Evolutionary conservation across 2,797 vertebrate species (phyloP), one percentile per base, ranked within the genome.

Genomic region (Megaceryle alcyon): DNA sequence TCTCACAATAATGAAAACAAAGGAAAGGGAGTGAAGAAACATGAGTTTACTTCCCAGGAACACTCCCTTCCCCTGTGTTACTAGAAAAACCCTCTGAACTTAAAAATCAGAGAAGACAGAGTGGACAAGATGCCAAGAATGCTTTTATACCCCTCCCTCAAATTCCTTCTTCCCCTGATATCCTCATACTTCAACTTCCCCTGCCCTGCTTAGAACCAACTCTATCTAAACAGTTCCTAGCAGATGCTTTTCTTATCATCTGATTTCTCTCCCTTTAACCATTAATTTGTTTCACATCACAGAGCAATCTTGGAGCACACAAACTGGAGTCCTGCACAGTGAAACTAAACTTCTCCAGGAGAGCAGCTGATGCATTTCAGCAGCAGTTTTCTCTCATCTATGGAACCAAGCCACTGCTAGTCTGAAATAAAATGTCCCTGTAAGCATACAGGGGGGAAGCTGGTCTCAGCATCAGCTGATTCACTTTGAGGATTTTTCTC

Each of bases 51-150:
- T 57, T 44, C 3, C 18, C 41, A 82, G 33, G 19, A 91, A 79
- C 28, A 20, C 7, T 56, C 18, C 7, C 22, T 81, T 77, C 10
- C 13, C 21, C 57, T 48, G 41, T 1, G 4, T 57, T 25, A 16
- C 10, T 44, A 46, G 17, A 13, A 92, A 85, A 88, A 72, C 12
- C 16, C 22, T 37, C 20, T 35, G 15, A 77, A 82, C 9, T 35
- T 49, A 56, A 82, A 86, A 68, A 53, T 26, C n/a, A 46, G 28
- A 77, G 19, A 75, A 82, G 26, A 53, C 1, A 71, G 29, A 59
- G 7, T 2, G 9, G 28, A 53, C 60, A 39, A 73, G 9, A 49
- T 0, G 0, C 13, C 21, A 78, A 48, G 14, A 73, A 77, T 41
- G 4, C 5, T 20, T 76, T 84, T 87, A 33, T 56, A 49, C 3